A percentile compares a stretch with the other conserved stretches of the same genome.
Conservation (phyloP, 2,113 vertebrate species). For the Camelus bactrianus region DNA sequence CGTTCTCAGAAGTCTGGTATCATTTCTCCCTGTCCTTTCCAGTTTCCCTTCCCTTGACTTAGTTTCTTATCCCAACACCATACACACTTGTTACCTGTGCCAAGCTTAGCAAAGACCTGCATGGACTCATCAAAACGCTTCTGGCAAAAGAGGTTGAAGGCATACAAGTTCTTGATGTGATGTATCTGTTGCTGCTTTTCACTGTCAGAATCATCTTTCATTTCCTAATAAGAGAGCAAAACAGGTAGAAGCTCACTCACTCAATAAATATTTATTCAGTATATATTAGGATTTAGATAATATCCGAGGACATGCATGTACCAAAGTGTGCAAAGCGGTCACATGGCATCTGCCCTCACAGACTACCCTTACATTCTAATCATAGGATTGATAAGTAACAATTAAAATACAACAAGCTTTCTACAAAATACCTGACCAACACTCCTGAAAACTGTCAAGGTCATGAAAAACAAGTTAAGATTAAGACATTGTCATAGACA, state of each 20-base stretch:
- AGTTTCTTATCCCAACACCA: background rate
- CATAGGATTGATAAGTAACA: background rate
- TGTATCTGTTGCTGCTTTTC: constrained; percentile 98
- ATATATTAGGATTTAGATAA: background rate
- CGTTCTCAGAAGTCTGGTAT: background rate
- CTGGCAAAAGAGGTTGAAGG: constrained; percentile 99
- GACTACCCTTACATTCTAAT: background rate
- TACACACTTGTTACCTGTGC: constrained; percentile 91
- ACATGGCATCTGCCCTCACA: background rate
- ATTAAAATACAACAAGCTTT: background rate
- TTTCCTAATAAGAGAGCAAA: constrained; percentile 89
- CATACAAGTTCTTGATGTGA: constrained; percentile 98
- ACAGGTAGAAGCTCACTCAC: background rate
- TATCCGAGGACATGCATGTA: background rate
- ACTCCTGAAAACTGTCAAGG: background rate
- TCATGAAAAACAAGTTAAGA: constrained; percentile 1
- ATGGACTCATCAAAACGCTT: constrained; percentile 99
- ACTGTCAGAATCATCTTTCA: constrained; percentile 98
- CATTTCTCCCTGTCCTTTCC: background rate
- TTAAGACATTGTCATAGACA: background rate
- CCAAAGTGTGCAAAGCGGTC: background rate
- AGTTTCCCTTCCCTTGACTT: too few species aligned
- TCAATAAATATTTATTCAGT: background rate
- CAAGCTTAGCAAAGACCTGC: constrained; percentile 98
- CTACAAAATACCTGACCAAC: background rate